Evolutionary conservation across 2,888 invertebrate species (phyloP).

Genomic region (Erebia aethiops): DNA sequence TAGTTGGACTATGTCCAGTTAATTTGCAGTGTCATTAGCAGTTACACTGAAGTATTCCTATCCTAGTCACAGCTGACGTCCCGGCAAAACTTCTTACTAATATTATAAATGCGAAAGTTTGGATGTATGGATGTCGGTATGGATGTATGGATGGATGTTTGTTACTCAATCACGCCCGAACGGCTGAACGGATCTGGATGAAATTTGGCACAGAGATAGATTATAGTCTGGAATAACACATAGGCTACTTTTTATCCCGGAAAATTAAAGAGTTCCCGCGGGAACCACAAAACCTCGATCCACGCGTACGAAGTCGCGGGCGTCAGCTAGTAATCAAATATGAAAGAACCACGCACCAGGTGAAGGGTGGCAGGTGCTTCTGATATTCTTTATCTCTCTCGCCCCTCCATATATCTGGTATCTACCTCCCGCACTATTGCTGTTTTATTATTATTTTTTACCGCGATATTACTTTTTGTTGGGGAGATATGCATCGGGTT

Average conservation of each 20-base stretch:
- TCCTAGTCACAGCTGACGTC: conserved; percentile 66
- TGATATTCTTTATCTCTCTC: conserved; percentile 63
- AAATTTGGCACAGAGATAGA: no score
- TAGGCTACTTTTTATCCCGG: no score
- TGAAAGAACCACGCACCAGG: conserved; percentile 70
- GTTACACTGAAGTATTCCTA: conserved; percentile 50
- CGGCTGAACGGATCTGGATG: no score
- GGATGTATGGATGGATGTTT: no score
- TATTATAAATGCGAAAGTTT: no score
- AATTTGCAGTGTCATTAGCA: conserved; percentile 35
- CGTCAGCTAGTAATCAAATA: conserved; percentile 82
- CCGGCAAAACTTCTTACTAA: conserved; percentile 69
- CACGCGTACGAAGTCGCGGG: no score
- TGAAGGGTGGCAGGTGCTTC: conserved; percentile 74
- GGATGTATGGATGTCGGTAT: no score
- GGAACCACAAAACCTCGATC: no score
- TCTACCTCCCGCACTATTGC: conserved; percentile 51
- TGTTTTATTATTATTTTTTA: conserved; percentile 59
- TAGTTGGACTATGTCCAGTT: conserved; percentile 28
- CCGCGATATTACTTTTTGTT: conserved; percentile 61
- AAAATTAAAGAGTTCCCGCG: no score
- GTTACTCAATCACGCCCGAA: no score
- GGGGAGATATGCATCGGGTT: conserved; percentile 63
- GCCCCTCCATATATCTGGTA: conserved; percentile 47
- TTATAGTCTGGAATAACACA: no score